Conservation (phyloP, 2,888 invertebrate species). For the Platycnemis pennipes region DNA sequence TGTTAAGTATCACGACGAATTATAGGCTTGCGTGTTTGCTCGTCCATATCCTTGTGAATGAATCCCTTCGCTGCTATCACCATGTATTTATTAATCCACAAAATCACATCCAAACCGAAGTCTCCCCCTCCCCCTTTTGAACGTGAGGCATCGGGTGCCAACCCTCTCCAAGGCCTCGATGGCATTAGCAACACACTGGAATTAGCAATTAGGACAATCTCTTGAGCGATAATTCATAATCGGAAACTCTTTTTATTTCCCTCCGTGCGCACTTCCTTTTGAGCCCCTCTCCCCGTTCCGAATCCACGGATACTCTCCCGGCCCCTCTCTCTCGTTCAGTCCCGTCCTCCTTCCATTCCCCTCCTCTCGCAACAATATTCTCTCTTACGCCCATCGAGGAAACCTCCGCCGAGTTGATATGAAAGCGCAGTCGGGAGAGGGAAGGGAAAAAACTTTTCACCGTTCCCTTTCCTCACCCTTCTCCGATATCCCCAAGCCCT, state of each 20-base stretch:
- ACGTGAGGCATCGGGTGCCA: constrained; percentile 14
- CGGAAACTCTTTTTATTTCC: neutral
- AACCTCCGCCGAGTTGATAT: constrained; percentile 19
- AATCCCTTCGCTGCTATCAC: neutral
- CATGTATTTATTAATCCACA: constrained; percentile 5
- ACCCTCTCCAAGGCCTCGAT: neutral
- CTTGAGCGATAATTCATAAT: neutral
- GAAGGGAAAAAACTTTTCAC: neutral
- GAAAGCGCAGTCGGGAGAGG: constrained; percentile 21
- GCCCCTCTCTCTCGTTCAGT: neutral
- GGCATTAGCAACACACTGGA: neutral
- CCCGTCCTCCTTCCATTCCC: neutral
- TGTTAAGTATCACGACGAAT: constrained; percentile 35
- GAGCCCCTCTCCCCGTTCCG: neutral
- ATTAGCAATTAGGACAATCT: constrained; percentile 31
- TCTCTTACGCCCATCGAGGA: neutral
- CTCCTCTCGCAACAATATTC: neutral
- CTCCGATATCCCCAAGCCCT: neutral
- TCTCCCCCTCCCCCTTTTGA: neutral
- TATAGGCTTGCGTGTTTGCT: constrained; percentile 6
- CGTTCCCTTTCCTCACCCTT: neutral
- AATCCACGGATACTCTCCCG: neutral
- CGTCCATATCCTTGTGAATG: neutral
- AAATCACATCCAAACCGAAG: neutral
- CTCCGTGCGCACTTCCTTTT: neutral